Base-by-base conservation (phyloP, 1,140 invertebrate species). In the Hesperophylax magnus region DNA sequence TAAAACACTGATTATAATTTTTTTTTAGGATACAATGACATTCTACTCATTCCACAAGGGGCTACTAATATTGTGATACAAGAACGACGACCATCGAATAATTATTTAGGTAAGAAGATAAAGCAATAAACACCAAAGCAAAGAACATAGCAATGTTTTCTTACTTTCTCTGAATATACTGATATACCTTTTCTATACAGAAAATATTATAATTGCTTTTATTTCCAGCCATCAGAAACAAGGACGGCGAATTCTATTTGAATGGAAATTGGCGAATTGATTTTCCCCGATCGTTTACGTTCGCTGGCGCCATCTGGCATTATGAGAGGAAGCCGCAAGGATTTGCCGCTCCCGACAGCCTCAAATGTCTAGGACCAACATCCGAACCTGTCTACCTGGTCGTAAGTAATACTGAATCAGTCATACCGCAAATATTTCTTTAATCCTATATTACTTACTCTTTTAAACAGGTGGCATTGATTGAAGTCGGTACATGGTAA, bases 181-280 rank as follows among this genome's bases (percentile, higher is more conserved):
- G n/a, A 67, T 39, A 65, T 77, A 63, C 39, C 39, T 67, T 67
- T 22, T 20, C 1, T 2, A 15, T 17, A 31, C 7, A 34, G n/a
- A 17, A 31, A 67, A 31, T 67, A 31, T 52, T 27, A 47, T 47
- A 47, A 14, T 53, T 56, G 6, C 31, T 77, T 69, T 80, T 79
- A 81, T 86, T 86, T 67, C 9, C 85, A 96, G 96, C 97, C 18
- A 91, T 98, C 60, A 92, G 97, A 84, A 97, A 97, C 86, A 91
- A 92, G 54, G 91, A 93, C 63, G 96, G 95, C 15, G 91, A 95
- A 84, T 99, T 96, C 86, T 98, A 97, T 86, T 89, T 99, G 18
- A 99, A 99, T 88, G 97, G 97, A 6, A 96, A 98, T 86, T 98
- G 96, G 93, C 92, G 94, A 85, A 98, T 99, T 86, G 96, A 97